Evolutionary conservation across 2,797 vertebrate genomes (phyloP), one percentile per base, ranked within the genome.

Genomic region (Melanogrammus aeglefinus): DNA sequence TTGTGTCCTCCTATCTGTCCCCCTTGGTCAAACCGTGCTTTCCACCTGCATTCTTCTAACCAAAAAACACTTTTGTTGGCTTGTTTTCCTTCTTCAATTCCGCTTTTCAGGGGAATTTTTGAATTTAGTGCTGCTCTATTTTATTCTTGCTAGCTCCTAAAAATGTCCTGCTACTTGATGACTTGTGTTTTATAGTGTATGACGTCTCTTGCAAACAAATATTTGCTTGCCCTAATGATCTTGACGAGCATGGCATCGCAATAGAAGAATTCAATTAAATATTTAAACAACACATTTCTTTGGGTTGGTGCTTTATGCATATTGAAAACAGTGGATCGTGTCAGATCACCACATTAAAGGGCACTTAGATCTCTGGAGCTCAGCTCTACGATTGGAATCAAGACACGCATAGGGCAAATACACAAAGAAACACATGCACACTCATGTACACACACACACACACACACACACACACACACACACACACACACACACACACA

Each of bases 391-490:
- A 78, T 79, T 75, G 74, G 82, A 78, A 75, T 44, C 47, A 18
- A 79, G 77, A 77, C 81, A 77, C 78, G 21, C 69, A 70, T 85
- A 82, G 88, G 88, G 21, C 57, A 44, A 38, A 81, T 80, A 86
- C 77, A 76, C 9, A 6, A 79, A 87, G 24, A 36, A 41, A 38
- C 31, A 66, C 77, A 75, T 77, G 76, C 70, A 76, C 71, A 47
- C 75, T 75, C 80, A 82, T 3, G 78, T 33, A 82, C 78, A 80
- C 81, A 83, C 29, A 74, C 77, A 75, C 57, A 76, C 63, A 47
- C 73, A 76, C 80, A 80, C 39, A 69, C 38, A 44, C 77, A 76
- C 35, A 70, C 73, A 69, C 74, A 71, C 38, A 47, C 80, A 81
- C 78, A 74, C 77, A 75, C 44, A 76, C 63, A 47, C 75, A 76